These are phyloP conservation scores for Selene dorsalis DNA, from an alignment of 2,797 vertebrate genomes.

Conservation along the genomic window DNA sequence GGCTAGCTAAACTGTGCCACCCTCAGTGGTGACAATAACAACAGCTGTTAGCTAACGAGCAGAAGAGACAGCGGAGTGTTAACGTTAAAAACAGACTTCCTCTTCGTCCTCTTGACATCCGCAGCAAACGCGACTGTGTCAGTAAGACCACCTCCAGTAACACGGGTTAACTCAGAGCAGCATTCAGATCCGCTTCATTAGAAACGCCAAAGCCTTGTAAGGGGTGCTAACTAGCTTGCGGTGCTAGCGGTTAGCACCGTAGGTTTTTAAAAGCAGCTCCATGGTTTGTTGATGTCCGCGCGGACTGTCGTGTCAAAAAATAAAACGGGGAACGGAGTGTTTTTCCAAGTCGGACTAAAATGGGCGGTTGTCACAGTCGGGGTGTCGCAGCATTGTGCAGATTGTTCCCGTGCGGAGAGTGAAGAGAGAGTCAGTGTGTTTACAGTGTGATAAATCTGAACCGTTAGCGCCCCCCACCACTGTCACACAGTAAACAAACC, in stretches of 20 bases:
- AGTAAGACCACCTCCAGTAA: neutral
- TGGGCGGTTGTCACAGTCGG: neutral
- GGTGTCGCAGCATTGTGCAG: neutral
- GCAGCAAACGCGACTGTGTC: neutral
- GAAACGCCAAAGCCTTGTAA: neutral
- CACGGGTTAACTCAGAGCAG: neutral
- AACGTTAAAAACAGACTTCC: neutral
- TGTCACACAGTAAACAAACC: slow-evolving; percentile 74
- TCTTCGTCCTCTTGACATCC: neutral
- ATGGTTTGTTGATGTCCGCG: slow-evolving; percentile 33
- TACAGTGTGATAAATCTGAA: slow-evolving; percentile 39
- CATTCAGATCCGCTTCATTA: neutral
- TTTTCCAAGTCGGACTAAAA: neutral
- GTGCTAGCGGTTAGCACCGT: slow-evolving; percentile 57
- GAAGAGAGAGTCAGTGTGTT: slow-evolving; percentile 29
- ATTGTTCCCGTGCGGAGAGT: neutral
- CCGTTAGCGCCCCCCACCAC: slow-evolving; percentile 51
- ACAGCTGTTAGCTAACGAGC: slow-evolving; percentile 8
- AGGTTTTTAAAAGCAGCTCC: slow-evolving; percentile 24
- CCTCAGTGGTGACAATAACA: slow-evolving; percentile 30
- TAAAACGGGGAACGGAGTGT: neutral
- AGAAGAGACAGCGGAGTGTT: neutral
- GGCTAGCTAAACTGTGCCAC: slow-evolving; percentile 17
- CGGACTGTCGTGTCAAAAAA: neutral
- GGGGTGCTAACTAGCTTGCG: slow-evolving; percentile 26